These are phyloP conservation scores for Augochlorella aurata DNA, from an alignment of 2,888 invertebrate species.

Conservation along the genomic window DNA sequence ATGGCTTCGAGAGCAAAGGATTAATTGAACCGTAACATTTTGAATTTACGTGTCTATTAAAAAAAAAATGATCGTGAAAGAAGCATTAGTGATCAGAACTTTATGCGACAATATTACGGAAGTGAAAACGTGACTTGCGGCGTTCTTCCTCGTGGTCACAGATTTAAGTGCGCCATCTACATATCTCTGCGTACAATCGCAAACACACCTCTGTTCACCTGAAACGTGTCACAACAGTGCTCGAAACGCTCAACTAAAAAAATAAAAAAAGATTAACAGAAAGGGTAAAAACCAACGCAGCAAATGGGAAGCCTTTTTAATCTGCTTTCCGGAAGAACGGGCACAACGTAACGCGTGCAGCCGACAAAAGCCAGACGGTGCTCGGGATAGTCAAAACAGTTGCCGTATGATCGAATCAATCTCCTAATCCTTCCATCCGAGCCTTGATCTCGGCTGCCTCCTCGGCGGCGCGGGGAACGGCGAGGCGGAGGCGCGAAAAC, in stretches of 20 bases:
- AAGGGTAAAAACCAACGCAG: not conserved
- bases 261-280: not conserved
- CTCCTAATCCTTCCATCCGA: constrained; percentile 28
- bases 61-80: no score
- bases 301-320: not conserved
- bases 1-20: no score
- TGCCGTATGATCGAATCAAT: constrained; percentile 26
- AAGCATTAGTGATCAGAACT: no score
- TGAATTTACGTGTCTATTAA: no score
- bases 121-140: no score
- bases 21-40: no score
- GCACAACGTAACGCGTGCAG: not conserved
- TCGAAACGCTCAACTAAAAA: not conserved
- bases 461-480: not conserved
- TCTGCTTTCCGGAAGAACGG: not conserved
- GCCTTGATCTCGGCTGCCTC: not conserved
- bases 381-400: not conserved
- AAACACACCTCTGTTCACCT: not conserved
- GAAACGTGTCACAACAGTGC: not conserved
- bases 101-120: no score
- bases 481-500: no score
- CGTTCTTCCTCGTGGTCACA: no score
- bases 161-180: no score
- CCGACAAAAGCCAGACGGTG: not conserved
- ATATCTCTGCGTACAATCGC: no score